Conservation (phyloP, 2,113 vertebrate genomes). For the Dicerorhinus sumatrensis region DNA sequence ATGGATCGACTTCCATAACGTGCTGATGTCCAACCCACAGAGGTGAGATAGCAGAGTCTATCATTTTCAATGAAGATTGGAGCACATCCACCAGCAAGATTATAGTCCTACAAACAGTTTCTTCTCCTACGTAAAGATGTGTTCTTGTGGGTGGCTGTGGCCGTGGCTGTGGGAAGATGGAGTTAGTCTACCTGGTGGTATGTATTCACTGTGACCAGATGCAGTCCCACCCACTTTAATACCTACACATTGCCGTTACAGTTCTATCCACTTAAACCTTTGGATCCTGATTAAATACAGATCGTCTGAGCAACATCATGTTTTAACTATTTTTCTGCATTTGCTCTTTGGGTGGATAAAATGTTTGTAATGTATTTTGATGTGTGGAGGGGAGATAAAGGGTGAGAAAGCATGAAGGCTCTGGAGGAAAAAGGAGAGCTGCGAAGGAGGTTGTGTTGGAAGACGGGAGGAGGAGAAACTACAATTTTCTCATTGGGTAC, state of each 20-base stretch:
- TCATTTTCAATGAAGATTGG: neutral
- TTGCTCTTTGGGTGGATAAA: neutral
- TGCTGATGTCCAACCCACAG: neutral
- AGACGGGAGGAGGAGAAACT: neutral
- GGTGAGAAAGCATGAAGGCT: neutral
- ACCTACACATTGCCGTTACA: neutral
- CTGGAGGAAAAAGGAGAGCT: neutral
- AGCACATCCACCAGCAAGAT: neutral
- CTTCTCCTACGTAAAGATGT: neutral
- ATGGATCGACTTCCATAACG: neutral
- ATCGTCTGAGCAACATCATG: neutral
- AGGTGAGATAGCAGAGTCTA: neutral
- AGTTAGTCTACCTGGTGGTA: neutral
- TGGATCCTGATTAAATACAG: neutral
- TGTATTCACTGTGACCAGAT: neutral
- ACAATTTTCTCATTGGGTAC: neutral
- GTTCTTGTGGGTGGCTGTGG: neutral
- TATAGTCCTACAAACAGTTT: neutral
- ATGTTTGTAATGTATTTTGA: neutral
- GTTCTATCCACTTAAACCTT: neutral
- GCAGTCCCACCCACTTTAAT: neutral
- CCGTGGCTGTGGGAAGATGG: neutral
- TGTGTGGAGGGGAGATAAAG: neutral
- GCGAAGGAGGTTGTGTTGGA: neutral
- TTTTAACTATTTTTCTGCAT: neutral